Evolutionary conservation across 2,888 invertebrate genomes (phyloP), one percentile per base, ranked within the genome.

Genomic region (Ophion ellenae): DNA sequence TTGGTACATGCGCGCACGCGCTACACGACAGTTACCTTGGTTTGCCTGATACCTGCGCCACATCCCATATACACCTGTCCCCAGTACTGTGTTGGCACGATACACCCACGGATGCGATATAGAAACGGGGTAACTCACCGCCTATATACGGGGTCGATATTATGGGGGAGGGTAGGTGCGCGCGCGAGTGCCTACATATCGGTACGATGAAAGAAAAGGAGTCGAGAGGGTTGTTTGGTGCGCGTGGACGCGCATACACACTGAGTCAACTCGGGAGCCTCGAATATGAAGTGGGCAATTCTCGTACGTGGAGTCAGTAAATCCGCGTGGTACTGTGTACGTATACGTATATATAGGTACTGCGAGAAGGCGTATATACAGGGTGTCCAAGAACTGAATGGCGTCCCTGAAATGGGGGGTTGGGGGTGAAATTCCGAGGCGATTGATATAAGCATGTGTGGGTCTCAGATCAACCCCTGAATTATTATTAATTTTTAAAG

Each of bases 201-300:
- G 40, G 53, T 20, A 63, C 45, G 57, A 59, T 5, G 45, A 45
- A 45, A 40, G 67, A 32, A 24, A 66, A 61, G 24, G 61, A 47
- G 61, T 2, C 1, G 24, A 69, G 24, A 89, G 90, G 92, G 92
- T 92, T 92, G 92, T 91, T 92, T 92, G 91, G 91, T 87, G 87
- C 86, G 89, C 87, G 88, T 86, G 90, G 87, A 89, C 88, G 86
- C 88, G 86, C 76, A 71, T 81, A 84, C 81, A 84, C 87, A 82
- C 70, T 73, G 69, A 76, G 76, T 79, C 80, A 73, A 74, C 71
- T 24, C 9, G 53, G 20, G 71, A 47, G 71, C 7, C 17, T 40
- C 57, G 40, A 57, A 57, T 28, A 81, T 32, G 67, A 66, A 71
- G 66, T 67, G 70, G 63, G 77, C 47, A 59, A 47, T 40, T 59